Base-by-base conservation (phyloP, 2,797 vertebrate genomes). In the Synaphobranchus kaupii region DNA sequence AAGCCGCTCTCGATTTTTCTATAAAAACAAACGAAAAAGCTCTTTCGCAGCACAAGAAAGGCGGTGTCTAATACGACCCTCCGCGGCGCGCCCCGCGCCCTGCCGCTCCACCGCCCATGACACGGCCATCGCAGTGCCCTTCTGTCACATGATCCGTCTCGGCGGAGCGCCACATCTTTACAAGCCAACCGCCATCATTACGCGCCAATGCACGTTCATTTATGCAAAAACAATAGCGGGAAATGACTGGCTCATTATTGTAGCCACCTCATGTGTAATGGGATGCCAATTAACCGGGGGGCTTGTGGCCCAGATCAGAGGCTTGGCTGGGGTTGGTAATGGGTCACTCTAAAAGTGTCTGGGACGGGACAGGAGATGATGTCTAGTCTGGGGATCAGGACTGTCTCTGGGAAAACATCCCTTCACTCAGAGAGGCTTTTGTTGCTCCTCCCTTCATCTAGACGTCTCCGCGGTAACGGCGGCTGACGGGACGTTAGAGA, bases 201-300 rank as follows among this genome's bases (percentile, higher is more conserved):
- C 81, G 86, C 88, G 78, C 83, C 85, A 28, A 34, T 31, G 68
- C 71, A 84, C 44, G 73, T 73, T 84, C 56, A 84, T 63, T 83
- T 83, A 84, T 88, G 84, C 85, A 86, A 88, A 89, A 31, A 1
- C 50, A 44, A 68, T 25, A 13, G 44, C 71, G 81, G 31, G 54
- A 85, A 78, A 87, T 88, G 58, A 89, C 83, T 13, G 60, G 48
- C 83, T 89, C 88, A 60, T 89, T 89, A 89, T 89, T 60, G 58
- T 6, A 87, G 58, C 50, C 58, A 54, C 76, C 82, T 84, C 68
- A 31, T 47, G 68, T 78, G 80, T 87, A 84, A 84, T 39, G 80
- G 56, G 76, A 54, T 56, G 48, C 58, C 86, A 88, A 86, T 89
- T 91, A 90, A 71, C 9, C 44, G 73, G 80, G 63, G 68, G 86